Evolutionary conservation across 2,797 vertebrate genomes (phyloP).

Genomic region (Chiloscyllium punctatum): DNA sequence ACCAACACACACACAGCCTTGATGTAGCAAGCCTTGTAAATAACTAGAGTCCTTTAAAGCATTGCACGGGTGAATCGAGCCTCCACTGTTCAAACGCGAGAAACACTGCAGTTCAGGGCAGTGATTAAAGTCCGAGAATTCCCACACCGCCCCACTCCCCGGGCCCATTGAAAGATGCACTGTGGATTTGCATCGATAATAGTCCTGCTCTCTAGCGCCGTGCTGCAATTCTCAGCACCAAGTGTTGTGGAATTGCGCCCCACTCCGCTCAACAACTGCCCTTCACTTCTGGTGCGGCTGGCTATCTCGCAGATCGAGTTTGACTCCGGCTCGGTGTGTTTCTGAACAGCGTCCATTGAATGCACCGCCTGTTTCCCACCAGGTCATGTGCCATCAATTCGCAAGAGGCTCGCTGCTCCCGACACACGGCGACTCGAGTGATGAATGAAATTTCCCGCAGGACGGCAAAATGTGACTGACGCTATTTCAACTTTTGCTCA

Average conservation of each 20-base stretch:
- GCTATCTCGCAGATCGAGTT: neutral
- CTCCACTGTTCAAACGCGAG: neutral
- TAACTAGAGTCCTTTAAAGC: no score
- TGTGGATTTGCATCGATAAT: neutral
- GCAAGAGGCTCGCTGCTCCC: neutral
- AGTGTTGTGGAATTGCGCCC: constrained; percentile 34
- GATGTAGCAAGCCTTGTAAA: neutral
- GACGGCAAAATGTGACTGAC: neutral
- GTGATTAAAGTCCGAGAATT: neutral
- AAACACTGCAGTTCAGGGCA: neutral
- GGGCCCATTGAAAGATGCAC: neutral
- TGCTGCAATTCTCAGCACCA: constrained; percentile 1
- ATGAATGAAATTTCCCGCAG: neutral
- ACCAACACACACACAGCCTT: neutral
- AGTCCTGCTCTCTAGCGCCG: neutral
- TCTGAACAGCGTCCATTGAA: neutral
- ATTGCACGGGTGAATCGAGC: neutral
- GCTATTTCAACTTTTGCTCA: neutral
- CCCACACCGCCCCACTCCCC: no score
- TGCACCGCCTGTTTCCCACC: no score
- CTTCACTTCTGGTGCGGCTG: neutral
- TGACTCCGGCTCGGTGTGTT: neutral
- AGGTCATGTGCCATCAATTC: neutral
- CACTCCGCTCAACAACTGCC: neutral
- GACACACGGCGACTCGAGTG: neutral